phyloP scores from a whole-genome alignment of 2,113 vertebrate species.

The Alethe castanea region DNA sequence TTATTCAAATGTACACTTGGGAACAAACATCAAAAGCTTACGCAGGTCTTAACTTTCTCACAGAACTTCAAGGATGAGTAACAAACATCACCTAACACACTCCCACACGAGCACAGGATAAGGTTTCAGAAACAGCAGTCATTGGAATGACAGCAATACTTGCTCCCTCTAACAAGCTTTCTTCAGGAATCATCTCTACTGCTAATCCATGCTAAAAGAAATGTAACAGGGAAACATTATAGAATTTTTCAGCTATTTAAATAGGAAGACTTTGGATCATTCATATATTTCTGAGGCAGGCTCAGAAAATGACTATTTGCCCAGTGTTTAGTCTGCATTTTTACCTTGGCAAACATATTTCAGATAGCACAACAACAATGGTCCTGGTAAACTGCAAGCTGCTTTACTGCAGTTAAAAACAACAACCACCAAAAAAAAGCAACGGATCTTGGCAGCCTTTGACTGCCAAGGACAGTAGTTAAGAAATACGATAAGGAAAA shows the following conservation, averaged over 20 bases:
- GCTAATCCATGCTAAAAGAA: neutral
- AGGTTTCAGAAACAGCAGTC: neutral
- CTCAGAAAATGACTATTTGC: neutral
- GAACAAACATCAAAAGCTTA: slow-evolving; percentile 13
- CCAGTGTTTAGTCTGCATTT: neutral
- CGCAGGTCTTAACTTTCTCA: slow-evolving; percentile 13
- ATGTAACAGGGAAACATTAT: neutral
- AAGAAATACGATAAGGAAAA: neutral
- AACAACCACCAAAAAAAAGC: neutral
- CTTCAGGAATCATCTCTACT: neutral
- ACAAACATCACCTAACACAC: neutral
- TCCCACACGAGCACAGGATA: neutral
- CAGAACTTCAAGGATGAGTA: slow-evolving; percentile 14
- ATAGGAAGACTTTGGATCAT: neutral
- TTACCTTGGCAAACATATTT: slow-evolving; percentile 6
- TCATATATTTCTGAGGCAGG: neutral
- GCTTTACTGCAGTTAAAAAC: neutral
- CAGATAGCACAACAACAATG: neutral
- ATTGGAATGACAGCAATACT: neutral
- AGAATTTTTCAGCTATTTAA: neutral
- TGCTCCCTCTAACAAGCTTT: neutral
- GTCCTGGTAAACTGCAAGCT: neutral
- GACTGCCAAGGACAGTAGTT: neutral
- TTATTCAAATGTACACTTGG: neutral
- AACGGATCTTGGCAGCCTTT: neutral